Evolutionary conservation across 2,113 vertebrate species (phyloP).

Genomic region (Oriolus oriolus): DNA sequence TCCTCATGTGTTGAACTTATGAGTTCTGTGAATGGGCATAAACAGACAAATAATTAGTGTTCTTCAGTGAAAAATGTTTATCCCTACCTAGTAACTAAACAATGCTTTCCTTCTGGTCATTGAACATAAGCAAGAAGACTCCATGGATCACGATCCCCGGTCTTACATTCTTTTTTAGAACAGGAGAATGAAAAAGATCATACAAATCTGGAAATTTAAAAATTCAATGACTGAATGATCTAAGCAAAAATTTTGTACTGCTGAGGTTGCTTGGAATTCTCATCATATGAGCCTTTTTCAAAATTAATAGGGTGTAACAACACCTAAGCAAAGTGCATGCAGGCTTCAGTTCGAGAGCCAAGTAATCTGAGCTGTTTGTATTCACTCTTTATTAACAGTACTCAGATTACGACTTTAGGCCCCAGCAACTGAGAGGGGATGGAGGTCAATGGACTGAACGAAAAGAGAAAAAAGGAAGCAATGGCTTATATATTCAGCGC

Average conservation of each 20-base stretch:
- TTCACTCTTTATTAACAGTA: neutral
- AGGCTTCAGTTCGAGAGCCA: neutral
- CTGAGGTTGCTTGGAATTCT: neutral
- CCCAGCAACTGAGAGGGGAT: neutral
- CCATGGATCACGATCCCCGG: neutral
- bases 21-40: neutral
- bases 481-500: neutral
- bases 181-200: neutral
- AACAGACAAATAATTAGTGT: neutral
- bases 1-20: neutral
- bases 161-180: neutral
- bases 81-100: neutral
- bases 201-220: neutral
- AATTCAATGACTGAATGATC: neutral
- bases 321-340: neutral
- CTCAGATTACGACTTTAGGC: neutral
- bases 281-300: neutral
- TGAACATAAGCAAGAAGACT: neutral
- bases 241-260: neutral
- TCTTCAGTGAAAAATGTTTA: neutral
- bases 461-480: neutral
- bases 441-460: neutral
- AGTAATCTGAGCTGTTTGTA: neutral
- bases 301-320: neutral
- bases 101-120: neutral